These are phyloP conservation scores for Colaptes auratus DNA, from an alignment of 2,113 vertebrate genomes.

Conservation along the genomic window DNA sequence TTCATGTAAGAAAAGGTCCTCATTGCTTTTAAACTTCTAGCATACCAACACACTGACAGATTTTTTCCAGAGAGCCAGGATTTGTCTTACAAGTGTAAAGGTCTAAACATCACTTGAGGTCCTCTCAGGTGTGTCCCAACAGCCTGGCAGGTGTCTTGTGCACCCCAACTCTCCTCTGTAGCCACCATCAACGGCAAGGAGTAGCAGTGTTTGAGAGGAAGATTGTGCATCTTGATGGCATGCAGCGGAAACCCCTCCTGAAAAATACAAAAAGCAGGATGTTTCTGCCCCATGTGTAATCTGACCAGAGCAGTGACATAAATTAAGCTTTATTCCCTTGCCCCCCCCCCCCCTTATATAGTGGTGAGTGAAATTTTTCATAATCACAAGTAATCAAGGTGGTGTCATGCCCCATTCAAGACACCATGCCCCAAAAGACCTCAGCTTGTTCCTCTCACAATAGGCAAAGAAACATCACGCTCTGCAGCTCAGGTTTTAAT, in stretches of 20 bases:
- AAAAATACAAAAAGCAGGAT: not conserved
- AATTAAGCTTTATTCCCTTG: not conserved
- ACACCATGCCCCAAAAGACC: not conserved
- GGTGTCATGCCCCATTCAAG: not conserved
- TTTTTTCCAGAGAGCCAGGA: not conserved
- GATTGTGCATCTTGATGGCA: fast-evolving
- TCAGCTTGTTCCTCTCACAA: fast-evolving
- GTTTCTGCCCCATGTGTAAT: not conserved
- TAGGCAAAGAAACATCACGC: not conserved
- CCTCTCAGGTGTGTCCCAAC: not conserved
- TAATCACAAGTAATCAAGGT: not conserved
- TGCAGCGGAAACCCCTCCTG: not conserved
- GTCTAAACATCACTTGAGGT: not conserved
- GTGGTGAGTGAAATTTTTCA: not conserved
- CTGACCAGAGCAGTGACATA: not conserved
- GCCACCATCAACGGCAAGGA: not conserved
- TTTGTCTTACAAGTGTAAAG: not conserved
- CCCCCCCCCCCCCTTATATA: no score
- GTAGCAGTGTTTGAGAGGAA: not conserved
- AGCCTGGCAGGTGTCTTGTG: not conserved
- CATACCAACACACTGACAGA: not conserved
- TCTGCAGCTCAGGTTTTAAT: not conserved
- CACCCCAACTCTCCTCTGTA: not conserved
- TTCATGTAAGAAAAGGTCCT: not conserved
- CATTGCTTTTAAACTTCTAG: not conserved